A percentile compares a stretch with the other conserved stretches of the same genome.
Conservation (phyloP, 2,113 vertebrate genomes). For the Ciconia stormi region DNA sequence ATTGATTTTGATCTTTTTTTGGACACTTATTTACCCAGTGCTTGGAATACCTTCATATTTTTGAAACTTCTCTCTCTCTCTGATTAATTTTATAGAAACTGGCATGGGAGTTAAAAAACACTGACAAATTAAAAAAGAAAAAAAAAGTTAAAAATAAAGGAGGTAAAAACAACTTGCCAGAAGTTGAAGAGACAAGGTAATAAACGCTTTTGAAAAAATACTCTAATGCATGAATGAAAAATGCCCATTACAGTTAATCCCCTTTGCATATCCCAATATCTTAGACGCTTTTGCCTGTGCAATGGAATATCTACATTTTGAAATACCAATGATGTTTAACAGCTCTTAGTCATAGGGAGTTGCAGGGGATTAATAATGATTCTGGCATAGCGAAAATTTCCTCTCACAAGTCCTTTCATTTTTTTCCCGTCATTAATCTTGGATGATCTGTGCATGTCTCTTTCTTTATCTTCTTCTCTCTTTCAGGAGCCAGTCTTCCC, state of each 20-base stretch:
- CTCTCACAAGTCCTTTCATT: not conserved
- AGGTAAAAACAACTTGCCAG: not conserved
- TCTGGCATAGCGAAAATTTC: slow-evolving; percentile 7
- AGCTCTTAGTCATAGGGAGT: slow-evolving; percentile 51
- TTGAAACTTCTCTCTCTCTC: not conserved
- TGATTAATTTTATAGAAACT: not conserved
- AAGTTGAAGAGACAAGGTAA: not conserved
- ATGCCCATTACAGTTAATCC: not conserved
- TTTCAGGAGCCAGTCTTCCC: not conserved
- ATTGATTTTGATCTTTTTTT: not conserved
- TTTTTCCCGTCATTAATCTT: slow-evolving; percentile 8
- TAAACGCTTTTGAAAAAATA: not conserved
- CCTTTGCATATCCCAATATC: not conserved
- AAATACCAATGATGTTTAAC: slow-evolving; percentile 17
- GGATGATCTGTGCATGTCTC: not conserved
- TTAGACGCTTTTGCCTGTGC: not conserved
- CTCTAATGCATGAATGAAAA: not conserved
- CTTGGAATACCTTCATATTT: not conserved
- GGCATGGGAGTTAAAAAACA: not conserved
- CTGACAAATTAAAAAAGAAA: not conserved
- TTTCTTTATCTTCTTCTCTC: slow-evolving; percentile 12
- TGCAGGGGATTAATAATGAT: slow-evolving; percentile 33
- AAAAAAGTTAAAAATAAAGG: not conserved
- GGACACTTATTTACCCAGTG: not conserved
- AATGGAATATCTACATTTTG: slow-evolving; percentile 8